Base-by-base conservation (phyloP, 2,888 invertebrate genomes). In the Strigamia transsilvanica region DNA sequence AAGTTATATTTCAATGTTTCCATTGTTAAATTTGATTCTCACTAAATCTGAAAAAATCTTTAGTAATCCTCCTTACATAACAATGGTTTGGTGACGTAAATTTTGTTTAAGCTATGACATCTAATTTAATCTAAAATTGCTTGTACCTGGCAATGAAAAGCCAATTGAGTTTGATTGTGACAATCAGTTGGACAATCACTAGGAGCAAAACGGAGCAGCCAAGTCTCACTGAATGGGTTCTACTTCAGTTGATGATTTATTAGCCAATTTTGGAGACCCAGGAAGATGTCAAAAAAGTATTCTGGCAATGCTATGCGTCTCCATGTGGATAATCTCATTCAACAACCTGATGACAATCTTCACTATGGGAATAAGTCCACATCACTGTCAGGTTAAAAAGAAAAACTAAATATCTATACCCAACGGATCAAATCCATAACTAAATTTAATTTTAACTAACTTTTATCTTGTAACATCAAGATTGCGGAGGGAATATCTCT, bases 321-420 rank as follows among this genome's bases (percentile, higher is more conserved):
- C 80, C 56, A 79, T 80, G 61, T 82, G 80, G 15, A 81, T 83
- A 13, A 38, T 83, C 10, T 82, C 81, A 18, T 38, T 82, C 27
- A 83, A 83, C 34, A 83, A 83, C 66, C n/a, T 83, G 27, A 83
- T 83, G 80, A 80, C 82, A 4, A 80, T 83, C 32, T 83, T 81
- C 38, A 80, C 80, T 23, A 81, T 81, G 15, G 21, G 27, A 51
- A 34, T 12, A 32, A 61, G 51, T 9, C 81, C 27, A 61, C 82
- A 83, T 80, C 78, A 83, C 79, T 83, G 83, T 56, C 41, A 77
- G 66, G 83, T 83, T 38, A 38, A 82, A 56, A 21, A 2, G 1
- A 23, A 66, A 66, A 1, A 21, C 2, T 2, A n/a, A 18, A 21
- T 1, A n/a, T n/a, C n/a, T n/a, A 0, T 0, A 46, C 46, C 12